phyloP scores from a whole-genome alignment of 2,797 vertebrate species.

The Jordanella pulchra region DNA sequence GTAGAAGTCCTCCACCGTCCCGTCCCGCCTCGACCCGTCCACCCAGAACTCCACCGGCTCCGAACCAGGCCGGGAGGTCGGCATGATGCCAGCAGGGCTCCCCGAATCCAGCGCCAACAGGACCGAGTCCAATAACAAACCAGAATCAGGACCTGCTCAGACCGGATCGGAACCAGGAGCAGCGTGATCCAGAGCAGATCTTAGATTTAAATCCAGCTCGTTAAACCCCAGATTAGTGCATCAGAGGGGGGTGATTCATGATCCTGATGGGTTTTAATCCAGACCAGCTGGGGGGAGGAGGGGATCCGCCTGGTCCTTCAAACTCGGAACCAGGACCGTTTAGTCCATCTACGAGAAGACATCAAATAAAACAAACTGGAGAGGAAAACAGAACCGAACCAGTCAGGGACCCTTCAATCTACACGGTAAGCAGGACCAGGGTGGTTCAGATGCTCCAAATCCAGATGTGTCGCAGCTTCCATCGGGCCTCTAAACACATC shows the following conservation, averaged over 20 bases:
- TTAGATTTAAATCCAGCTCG: conserved; percentile 56
- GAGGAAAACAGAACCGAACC: background rate
- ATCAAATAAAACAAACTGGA: conserved; percentile 7
- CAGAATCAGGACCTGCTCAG: conserved; percentile 15
- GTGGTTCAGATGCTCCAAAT: conserved; percentile 27
- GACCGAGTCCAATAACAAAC: conserved; percentile 6
- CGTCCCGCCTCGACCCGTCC: conserved; percentile 84
- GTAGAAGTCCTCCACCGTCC: conserved; percentile 84
- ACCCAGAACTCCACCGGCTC: conserved; percentile 86
- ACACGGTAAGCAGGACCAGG: conserved; percentile 9
- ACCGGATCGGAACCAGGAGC: conserved; percentile 47
- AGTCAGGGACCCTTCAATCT: conserved; percentile 4
- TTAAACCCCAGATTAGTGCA: conserved; percentile 61
- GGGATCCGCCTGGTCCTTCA: conserved; percentile 39
- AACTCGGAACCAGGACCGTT: conserved; percentile 39
- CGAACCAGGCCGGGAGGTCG: conserved; percentile 78
- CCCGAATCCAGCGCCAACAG: conserved; percentile 17
- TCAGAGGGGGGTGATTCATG: conserved; percentile 47
- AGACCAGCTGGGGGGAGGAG: conserved; percentile 40
- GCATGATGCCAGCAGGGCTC: conserved; percentile 72
- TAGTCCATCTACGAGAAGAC: conserved; percentile 8
- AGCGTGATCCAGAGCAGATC: conserved; percentile 58
- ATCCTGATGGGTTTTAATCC: conserved; percentile 55
- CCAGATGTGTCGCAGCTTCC: conserved; percentile 62
- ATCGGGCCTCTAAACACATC: conserved; percentile 43